A percentile compares a stretch with the other conserved stretches of the same genome.
Conservation (phyloP, 1,140 invertebrate genomes). For the Contarinia nasturtii region DNA sequence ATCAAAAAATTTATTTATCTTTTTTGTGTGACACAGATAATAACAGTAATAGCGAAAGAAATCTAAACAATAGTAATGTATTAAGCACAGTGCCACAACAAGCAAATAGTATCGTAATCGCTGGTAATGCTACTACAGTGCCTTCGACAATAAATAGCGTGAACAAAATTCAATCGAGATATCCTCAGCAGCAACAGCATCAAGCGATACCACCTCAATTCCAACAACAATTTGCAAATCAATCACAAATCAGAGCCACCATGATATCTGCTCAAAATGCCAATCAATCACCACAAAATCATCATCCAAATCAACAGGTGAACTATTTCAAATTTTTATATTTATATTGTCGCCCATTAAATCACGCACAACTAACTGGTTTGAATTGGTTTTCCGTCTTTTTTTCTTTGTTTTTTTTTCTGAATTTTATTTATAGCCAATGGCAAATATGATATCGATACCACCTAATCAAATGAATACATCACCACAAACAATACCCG, state of each 20-base stretch:
- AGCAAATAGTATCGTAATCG: not conserved
- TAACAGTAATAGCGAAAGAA: not conserved
- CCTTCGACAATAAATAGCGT: conserved; percentile 5
- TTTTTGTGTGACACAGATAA: not conserved
- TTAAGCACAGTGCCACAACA: conserved; percentile 4
- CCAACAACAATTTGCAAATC: not conserved
- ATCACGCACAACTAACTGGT: too few species aligned
- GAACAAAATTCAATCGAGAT: conserved; percentile 1
- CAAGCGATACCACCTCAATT: conserved; percentile 1
- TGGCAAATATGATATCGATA: not conserved
- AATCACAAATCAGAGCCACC: not conserved
- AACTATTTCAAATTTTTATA: too few species aligned
- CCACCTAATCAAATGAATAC: not conserved
- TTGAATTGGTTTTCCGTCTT: not conserved
- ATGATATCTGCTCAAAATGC: too few species aligned
- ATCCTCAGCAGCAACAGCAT: conserved; percentile 12
- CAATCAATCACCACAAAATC: too few species aligned
- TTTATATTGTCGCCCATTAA: too few species aligned
- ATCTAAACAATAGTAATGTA: not conserved
- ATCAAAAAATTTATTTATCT: too few species aligned
- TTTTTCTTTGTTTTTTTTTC: too few species aligned
- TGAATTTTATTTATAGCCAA: too few species aligned
- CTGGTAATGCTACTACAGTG: conserved; percentile 3
- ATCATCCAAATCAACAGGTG: too few species aligned
- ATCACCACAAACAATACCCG: not conserved